Evolutionary conservation across 2,888 invertebrate genomes (phyloP).

Genomic region (Lasioglossum morio): DNA sequence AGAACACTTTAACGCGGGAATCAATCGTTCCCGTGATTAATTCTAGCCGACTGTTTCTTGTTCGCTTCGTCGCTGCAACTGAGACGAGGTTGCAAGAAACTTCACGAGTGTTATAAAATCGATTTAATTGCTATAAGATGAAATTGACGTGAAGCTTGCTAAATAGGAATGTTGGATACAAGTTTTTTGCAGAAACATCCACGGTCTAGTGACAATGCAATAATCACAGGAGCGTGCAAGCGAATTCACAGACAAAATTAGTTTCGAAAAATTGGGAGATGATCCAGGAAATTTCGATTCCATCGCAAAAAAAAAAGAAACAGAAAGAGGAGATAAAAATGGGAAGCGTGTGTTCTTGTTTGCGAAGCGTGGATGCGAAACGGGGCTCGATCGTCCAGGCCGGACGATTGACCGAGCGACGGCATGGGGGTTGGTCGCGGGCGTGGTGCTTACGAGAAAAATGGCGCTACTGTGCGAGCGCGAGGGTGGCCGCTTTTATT

Average conservation of each 20-base stretch:
- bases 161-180: neutral
- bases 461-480: conserved; percentile 76
- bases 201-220: too few relatives aligned
- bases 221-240: neutral
- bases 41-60: conserved; percentile 71
- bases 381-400: conserved; percentile 57
- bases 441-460: conserved; percentile 82
- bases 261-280: neutral
- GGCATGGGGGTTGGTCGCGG: conserved; percentile 76
- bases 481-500: conserved; percentile 76
- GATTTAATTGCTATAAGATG: neutral
- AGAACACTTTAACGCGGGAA: neutral
- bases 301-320: neutral
- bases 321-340: neutral
- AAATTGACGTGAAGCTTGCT: neutral
- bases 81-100: conserved; percentile 65
- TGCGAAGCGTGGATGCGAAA: conserved; percentile 72
- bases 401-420: conserved; percentile 63
- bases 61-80: conserved; percentile 70
- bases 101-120: neutral
- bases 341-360: conserved; percentile 59
- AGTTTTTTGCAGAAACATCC: neutral
- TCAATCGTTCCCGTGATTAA: conserved; percentile 58
- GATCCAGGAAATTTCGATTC: neutral
- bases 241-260: neutral